These are phyloP conservation scores for Nemotelus nigrinus DNA, from an alignment of 2,888 invertebrate species.

Conservation along the genomic window DNA sequence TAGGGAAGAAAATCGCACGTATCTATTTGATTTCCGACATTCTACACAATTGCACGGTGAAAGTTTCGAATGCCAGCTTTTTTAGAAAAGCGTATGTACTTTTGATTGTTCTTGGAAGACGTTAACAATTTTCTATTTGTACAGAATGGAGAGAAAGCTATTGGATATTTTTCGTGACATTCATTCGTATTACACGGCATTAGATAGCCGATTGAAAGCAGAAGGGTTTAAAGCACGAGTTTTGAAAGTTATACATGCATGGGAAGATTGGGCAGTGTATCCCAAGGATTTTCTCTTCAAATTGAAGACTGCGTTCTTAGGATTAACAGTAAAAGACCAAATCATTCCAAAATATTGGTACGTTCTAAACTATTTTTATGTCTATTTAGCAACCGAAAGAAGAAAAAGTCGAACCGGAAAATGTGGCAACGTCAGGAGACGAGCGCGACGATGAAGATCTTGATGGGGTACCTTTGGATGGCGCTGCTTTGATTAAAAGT, in stretches of 20 bases:
- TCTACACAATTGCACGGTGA: constrained; percentile 95
- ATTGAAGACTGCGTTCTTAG: constrained; percentile 90
- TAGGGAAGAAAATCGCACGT: constrained; percentile 90
- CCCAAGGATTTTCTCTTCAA: constrained; percentile 89
- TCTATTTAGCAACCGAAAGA: constrained; percentile 54
- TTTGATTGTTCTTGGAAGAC: neutral
- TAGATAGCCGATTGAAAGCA: constrained; percentile 89
- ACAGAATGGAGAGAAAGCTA: constrained; percentile 85
- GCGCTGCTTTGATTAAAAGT: constrained; percentile 81
- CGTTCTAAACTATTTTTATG: neutral
- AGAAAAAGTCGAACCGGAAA: constrained; percentile 63
- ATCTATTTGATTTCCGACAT: constrained; percentile 97
- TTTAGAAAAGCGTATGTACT: constrained; percentile 81
- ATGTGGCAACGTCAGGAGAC: constrained; percentile 66
- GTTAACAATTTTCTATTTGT: neutral
- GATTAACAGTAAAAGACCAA: constrained; percentile 66
- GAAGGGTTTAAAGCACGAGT: constrained; percentile 95
- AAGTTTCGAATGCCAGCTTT: constrained; percentile 95
- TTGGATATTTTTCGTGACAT: constrained; percentile 80
- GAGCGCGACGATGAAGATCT: constrained; percentile 73
- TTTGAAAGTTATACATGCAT: constrained; percentile 89
- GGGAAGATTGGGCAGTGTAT: constrained; percentile 98
- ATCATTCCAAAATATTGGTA: neutral
- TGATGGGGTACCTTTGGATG: constrained; percentile 82
- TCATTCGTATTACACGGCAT: constrained; percentile 75